Base-by-base conservation (phyloP, 2,888 invertebrate genomes). In the Polymixis lichenea region DNA sequence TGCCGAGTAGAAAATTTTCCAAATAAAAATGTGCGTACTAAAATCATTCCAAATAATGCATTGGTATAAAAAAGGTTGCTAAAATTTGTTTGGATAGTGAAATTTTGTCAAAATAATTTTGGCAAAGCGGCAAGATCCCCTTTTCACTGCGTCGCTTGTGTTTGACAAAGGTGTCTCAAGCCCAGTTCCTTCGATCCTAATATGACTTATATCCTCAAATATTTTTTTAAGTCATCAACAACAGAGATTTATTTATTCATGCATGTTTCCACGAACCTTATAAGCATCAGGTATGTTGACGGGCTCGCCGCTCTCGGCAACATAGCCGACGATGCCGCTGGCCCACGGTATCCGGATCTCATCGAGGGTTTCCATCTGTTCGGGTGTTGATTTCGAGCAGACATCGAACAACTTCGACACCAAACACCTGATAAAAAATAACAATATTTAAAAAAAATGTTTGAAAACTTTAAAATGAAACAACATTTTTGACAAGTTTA, bases 211-310 rank as follows among this genome's bases (percentile, higher is more conserved):
- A 32, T 22, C 73, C 49, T 60, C 11, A 43, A 51, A 49, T 8
- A 6, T 13, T 46, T 46, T 56, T 6, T 15, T 32, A 32, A 32
- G 0, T 11, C 13, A 68, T 8, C 38, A 5, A 22, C 19, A 56
- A 38, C n/a, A 17, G 15, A 17, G 6, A 56, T 69, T 19, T 38
- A 5, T 13, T 22, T 32, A 22, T n/a, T 11, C 7, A 13, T 75
- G 11, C 15, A 65, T 38, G 19, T 53, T 38, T 38, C 1, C 32
- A 83, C 89, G 74, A 91, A 98, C 98, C 98, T 99, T 98, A 95
- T 99, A 99, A 73, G 99, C 99, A 94, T 99, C 99, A 77, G 99
- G 98, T 94, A 99, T 99, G 96, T 99, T 99, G 92, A 99, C 98
- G 19, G 98, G 98, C 92, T 98, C 98, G 73, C 99, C 99, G 91